Percentiles rank a stretch among this genome's conserved stretches.
phyloP scores from a whole-genome alignment of 2,113 vertebrate species.

The Rhadina sibilatrix region DNA sequence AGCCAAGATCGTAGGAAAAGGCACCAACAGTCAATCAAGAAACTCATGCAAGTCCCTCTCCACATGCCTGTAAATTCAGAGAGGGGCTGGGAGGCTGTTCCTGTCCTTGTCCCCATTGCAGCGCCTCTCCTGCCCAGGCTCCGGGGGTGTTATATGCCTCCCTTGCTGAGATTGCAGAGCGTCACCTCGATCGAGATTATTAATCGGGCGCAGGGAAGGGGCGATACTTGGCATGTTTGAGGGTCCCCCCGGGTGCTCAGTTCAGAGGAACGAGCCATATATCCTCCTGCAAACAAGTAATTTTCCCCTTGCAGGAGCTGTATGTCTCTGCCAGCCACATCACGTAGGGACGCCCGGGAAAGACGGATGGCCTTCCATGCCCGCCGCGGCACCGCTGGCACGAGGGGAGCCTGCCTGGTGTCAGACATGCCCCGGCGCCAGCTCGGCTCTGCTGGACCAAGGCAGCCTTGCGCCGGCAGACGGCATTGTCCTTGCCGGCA shows the following conservation, averaged over 20 bases:
- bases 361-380: background rate
- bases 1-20: background rate
- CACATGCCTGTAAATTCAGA: background rate
- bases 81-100: background rate
- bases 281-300: background rate
- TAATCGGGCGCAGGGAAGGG: background rate
- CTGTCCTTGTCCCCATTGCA: accelerated
- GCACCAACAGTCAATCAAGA: background rate
- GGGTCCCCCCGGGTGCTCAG: background rate
- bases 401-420: background rate
- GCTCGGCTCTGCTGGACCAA: background rate
- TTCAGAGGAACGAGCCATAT: background rate
- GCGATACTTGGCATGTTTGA: background rate
- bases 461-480: background rate
- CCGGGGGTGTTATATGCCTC: background rate
- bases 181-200: background rate
- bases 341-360: accelerated
- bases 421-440: accelerated
- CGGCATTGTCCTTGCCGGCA: background rate
- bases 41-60: background rate
- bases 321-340: background rate
- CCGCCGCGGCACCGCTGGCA: accelerated
- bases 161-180: background rate
- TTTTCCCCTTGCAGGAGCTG: background rate
- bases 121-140: background rate